A percentile compares a stretch with the other conserved stretches of the same genome.
Evolutionary conservation across 2,797 vertebrate species (phyloP).

Genomic region (Mastacembelus armatus): DNA sequence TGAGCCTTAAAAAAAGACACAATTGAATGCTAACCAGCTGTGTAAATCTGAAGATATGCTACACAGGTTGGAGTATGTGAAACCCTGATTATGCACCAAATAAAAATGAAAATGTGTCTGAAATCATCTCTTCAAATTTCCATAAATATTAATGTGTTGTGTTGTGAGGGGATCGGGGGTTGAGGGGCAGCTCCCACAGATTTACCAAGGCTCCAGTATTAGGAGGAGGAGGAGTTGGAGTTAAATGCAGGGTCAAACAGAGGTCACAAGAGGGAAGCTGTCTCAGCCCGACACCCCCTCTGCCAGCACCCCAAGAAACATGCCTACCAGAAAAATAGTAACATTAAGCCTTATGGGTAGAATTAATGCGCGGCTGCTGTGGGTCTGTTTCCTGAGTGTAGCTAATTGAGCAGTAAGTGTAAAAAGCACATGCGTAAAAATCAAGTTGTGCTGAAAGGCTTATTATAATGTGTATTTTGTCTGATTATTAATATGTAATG

Average conservation of each 20-base stretch:
- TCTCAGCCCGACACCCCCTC: slow-evolving; percentile 40
- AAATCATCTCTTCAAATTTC: slow-evolving; percentile 57
- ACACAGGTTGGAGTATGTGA: slow-evolving; percentile 4
- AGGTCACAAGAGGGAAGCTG: slow-evolving; percentile 70
- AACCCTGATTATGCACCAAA: slow-evolving; percentile 49
- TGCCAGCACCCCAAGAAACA: slow-evolving; percentile 59
- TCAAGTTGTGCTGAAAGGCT: slow-evolving; percentile 43
- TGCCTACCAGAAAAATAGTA: slow-evolving; percentile 37
- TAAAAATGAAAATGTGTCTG: slow-evolving; percentile 55
- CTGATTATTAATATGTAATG: slow-evolving; percentile 57
- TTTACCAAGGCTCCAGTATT: slow-evolving; percentile 32
- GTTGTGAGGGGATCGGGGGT: slow-evolving; percentile 55
- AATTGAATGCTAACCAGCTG: neutral
- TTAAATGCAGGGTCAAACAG: slow-evolving; percentile 75
- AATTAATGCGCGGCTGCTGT: slow-evolving; percentile 56
- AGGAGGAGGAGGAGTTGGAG: slow-evolving; percentile 49
- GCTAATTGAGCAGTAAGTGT: slow-evolving; percentile 54
- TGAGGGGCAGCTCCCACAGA: slow-evolving; percentile 33
- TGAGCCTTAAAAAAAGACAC: neutral
- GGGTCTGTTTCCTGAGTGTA: slow-evolving; percentile 44
- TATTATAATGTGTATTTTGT: slow-evolving; percentile 58
- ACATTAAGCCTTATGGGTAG: slow-evolving; percentile 46
- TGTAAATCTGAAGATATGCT: slow-evolving; percentile 14
- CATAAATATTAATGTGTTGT: slow-evolving; percentile 77
- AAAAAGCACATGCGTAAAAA: slow-evolving; percentile 34